Evolutionary conservation across 2,113 vertebrate species (phyloP), one percentile per base, ranked within the genome.

Genomic region (Takifugu bimaculatus): DNA sequence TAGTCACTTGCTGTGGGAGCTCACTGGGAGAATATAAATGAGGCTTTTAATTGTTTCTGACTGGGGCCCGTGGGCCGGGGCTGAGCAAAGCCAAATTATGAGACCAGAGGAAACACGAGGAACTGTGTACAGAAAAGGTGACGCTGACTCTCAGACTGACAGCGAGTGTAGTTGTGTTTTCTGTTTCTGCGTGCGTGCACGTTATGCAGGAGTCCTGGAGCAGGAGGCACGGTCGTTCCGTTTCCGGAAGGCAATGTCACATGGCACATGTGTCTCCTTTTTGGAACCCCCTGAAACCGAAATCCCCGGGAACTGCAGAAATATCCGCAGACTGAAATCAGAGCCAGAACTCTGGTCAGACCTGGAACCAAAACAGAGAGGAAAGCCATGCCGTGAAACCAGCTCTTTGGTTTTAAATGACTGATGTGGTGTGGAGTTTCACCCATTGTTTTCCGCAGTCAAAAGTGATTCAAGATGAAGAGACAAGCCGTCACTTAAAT

Each of bases 41-140:
- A 80, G 81, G 85, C 92, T 93, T 95, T 95, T 94, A 94, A 95
- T 94, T 94, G 91, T 92, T 90, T 87, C 81, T 93, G 94, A 95
- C 92, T 92, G 87, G 85, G 87, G 84, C 77, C 91, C 84, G 85
- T 91, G 90, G 92, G 91, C 91, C 90, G 87, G 85, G 90, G 91
- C 90, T 88, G 81, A 88, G 85, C 86, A 91, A 93, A 93, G 91
- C 91, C 92, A 93, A 20, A 93, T 94, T 93, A 94, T 88, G 50
- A 75, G 74, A 75, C 68, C 89, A 86, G 85, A 92, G 91, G 90
- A 93, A 94, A 92, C 90, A 93, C 89, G 86, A 88, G 77, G 75
- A 78, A 89, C 88, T 86, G 84, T 87, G 72, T 78, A 83, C 87
- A 85, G 90, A 87, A 91, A 89, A 55, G 78, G 12, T 27, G 90